Percentiles rank a stretch among this genome's conserved stretches.
These are phyloP conservation scores for Thereva unica DNA, from an alignment of 2,888 invertebrate genomes.

Conservation along the genomic window DNA sequence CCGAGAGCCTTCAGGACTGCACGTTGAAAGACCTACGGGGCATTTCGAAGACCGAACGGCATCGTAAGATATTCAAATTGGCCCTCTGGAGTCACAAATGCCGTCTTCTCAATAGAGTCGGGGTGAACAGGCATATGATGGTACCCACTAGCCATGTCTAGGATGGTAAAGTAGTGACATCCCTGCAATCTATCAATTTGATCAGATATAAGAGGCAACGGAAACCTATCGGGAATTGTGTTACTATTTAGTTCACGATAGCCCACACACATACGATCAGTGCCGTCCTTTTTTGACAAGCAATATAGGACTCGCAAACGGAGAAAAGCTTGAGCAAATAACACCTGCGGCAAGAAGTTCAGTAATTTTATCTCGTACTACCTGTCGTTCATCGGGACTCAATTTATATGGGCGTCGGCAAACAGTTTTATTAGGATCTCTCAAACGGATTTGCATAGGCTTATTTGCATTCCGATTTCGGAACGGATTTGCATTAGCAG, in stretches of 20 bases:
- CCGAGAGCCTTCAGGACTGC: slow-evolving; percentile 40
- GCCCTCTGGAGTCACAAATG: slow-evolving; percentile 14
- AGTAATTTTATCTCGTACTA: slow-evolving; percentile 22
- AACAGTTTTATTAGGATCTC: neutral
- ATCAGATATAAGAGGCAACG: slow-evolving; percentile 4
- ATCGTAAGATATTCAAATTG: slow-evolving; percentile 47
- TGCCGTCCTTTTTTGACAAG: slow-evolving; percentile 44
- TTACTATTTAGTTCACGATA: slow-evolving; percentile 48
- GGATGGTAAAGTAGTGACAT: slow-evolving; percentile 43
- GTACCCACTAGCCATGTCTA: slow-evolving; percentile 46
- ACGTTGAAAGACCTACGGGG: slow-evolving; percentile 48
- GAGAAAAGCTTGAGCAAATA: slow-evolving; percentile 46
- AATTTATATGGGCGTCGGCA: slow-evolving; percentile 45
- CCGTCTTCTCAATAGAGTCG: slow-evolving; percentile 1
- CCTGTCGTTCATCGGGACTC: slow-evolving; percentile 38
- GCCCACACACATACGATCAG: slow-evolving; percentile 46
- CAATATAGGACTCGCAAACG: slow-evolving; percentile 42
- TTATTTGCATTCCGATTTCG: no score
- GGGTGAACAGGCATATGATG: slow-evolving; percentile 14
- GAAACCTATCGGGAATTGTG: slow-evolving; percentile 37
- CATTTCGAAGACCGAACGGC: slow-evolving; percentile 50
- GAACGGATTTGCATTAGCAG: neutral
- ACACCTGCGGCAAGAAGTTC: slow-evolving; percentile 42
- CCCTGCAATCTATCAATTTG: neutral
- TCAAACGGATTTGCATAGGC: neutral